phyloP scores from a whole-genome alignment of 1,140 invertebrate species.

The Polyergus mexicanus region DNA sequence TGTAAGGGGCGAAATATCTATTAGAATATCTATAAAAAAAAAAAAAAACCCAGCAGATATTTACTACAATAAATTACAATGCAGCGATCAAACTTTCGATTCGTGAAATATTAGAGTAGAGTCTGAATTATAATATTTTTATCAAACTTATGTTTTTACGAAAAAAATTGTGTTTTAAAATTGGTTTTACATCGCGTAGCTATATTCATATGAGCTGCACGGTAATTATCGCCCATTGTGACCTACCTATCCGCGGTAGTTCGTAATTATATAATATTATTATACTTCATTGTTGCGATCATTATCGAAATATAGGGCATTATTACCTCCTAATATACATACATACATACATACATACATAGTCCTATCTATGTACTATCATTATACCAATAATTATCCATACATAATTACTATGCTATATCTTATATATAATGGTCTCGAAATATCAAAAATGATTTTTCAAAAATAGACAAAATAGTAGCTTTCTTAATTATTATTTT shows the following conservation, averaged over 20 bases:
- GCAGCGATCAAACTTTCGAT: not conserved
- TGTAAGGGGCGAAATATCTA: not conserved
- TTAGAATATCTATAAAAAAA: not conserved
- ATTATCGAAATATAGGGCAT: not conserved
- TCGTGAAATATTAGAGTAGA: not conserved
- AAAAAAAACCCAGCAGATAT: not conserved
- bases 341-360: not conserved
- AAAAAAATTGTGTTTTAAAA: not conserved
- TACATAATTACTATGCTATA: not conserved
- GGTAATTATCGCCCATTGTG: not conserved
- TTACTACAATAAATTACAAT: conserved; percentile 1
- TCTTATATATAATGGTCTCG: not conserved
- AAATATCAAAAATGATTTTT: conserved; percentile 13
- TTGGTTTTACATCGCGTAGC: not conserved
- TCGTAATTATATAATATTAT: conserved; percentile 10
- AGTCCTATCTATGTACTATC: too few species aligned
- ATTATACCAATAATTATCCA: not conserved
- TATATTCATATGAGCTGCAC: not conserved
- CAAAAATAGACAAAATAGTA: not conserved
- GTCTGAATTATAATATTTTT: not conserved
- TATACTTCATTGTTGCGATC: conserved; percentile 2
- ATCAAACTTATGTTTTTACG: not conserved
- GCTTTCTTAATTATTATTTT: conserved; percentile 14
- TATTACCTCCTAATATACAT: not conserved
- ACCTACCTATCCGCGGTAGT: not conserved